Percentiles rank a stretch among this genome's conserved stretches.
These are phyloP conservation scores for Lagria hirta DNA, from an alignment of 2,888 invertebrate genomes.

Conservation along the genomic window DNA sequence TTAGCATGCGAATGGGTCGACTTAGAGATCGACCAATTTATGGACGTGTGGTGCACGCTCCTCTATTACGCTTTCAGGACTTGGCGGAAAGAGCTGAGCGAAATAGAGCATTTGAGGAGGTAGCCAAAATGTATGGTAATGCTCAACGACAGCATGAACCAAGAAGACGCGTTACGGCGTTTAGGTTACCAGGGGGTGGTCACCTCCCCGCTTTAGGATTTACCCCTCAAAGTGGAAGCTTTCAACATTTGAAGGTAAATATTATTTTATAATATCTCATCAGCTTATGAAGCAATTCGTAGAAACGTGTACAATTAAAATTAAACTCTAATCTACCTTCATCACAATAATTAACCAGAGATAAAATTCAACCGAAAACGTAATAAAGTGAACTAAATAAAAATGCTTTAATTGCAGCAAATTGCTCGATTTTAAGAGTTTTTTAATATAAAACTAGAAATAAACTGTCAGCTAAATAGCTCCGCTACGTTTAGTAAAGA, in stretches of 20 bases:
- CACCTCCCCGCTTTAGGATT: conserved; percentile 56
- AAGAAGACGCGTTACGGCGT: conserved; percentile 47
- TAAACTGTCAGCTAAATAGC: too few relatives aligned
- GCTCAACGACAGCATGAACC: conserved; percentile 48
- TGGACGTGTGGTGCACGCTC: conserved; percentile 72
- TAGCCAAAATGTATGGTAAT: conserved; percentile 57
- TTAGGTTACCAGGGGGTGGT: conserved; percentile 51
- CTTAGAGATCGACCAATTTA: conserved; percentile 63
- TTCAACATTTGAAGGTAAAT: conserved; percentile 70
- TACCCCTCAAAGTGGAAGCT: conserved; percentile 59
- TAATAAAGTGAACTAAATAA: not conserved
- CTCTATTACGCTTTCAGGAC: conserved; percentile 54
- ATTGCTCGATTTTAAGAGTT: too few relatives aligned
- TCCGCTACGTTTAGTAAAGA: too few relatives aligned
- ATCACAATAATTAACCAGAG: conserved; percentile 2
- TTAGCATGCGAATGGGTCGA: conserved; percentile 52
- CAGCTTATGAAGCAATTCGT: not conserved
- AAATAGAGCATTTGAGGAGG: conserved; percentile 58
- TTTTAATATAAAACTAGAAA: too few relatives aligned
- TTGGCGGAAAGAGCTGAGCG: conserved; percentile 55
- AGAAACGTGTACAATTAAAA: too few relatives aligned
- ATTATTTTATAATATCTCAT: too few relatives aligned
- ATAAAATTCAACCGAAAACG: not conserved
- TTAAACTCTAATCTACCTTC: conserved; percentile 1
- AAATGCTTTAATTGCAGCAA: too few relatives aligned